phyloP scores from a whole-genome alignment of 2,113 vertebrate species.

The Macrotus californicus region DNA sequence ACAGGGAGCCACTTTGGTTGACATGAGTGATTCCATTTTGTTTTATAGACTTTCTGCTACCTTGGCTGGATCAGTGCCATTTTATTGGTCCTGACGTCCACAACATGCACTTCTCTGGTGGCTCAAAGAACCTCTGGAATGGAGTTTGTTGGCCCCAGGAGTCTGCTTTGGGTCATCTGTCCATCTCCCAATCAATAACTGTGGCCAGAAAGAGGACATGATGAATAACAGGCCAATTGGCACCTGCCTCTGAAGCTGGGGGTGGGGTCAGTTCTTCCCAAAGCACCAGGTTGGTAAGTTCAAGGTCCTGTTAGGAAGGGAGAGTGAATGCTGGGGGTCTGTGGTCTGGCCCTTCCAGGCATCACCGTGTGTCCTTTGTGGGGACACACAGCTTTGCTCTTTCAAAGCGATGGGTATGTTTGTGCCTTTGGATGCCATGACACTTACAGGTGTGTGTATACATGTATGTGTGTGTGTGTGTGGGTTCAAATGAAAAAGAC shows the following conservation, averaged over 20 bases:
- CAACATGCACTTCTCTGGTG: background rate
- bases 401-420: background rate
- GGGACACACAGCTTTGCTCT: background rate
- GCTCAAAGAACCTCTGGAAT: background rate
- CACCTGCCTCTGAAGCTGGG: background rate
- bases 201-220: background rate
- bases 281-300: background rate
- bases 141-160: background rate
- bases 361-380: too few relatives aligned
- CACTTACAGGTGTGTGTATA: background rate
- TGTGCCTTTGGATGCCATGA: background rate
- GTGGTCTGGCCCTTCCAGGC: rapidly evolving
- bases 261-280: background rate
- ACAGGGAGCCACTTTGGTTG: too few relatives aligned
- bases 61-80: too few relatives aligned
- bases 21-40: too few relatives aligned
- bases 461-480: background rate
- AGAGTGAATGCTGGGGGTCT: background rate
- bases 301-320: background rate
- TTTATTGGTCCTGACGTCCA: too few relatives aligned
- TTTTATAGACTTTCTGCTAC: too few relatives aligned
- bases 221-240: background rate
- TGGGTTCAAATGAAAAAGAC: background rate
- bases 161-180: background rate
- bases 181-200: background rate